A percentile compares a stretch with the other conserved stretches of the same genome.
Evolutionary conservation across 2,797 vertebrate species (phyloP).

Genomic region (Pangasius larnaudii): DNA sequence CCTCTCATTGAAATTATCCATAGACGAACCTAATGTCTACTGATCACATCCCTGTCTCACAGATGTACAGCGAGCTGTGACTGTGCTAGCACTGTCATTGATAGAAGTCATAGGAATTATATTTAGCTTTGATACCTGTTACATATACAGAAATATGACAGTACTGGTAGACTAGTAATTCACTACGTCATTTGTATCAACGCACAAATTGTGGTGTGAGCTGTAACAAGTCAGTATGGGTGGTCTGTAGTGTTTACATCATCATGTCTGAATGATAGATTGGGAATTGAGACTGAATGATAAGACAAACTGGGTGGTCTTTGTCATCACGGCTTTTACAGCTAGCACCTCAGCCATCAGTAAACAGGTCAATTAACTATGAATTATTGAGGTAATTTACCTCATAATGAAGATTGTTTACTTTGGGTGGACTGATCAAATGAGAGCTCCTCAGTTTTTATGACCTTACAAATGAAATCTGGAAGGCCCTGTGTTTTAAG

Average conservation of each 20-base stretch:
- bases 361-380: slow-evolving; percentile 48
- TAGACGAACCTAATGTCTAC: neutral
- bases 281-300: slow-evolving; percentile 16
- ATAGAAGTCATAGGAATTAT: neutral
- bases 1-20: neutral
- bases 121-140: neutral
- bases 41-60: neutral
- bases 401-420: slow-evolving; percentile 51
- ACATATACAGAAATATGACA: neutral
- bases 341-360: neutral
- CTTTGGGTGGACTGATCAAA: slow-evolving; percentile 27
- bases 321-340: slow-evolving; percentile 30
- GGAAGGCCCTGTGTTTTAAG: slow-evolving; percentile 20
- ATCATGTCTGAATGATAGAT: slow-evolving; percentile 2
- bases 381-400: slow-evolving; percentile 49
- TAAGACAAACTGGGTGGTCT: slow-evolving; percentile 1
- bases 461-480: slow-evolving; percentile 37
- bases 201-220: neutral
- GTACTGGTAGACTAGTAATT: neutral
- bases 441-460: slow-evolving; percentile 31
- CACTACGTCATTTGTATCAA: neutral
- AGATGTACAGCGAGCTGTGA: neutral
- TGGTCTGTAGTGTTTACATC: neutral
- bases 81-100: neutral
- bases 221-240: neutral